A percentile compares a stretch with the other conserved stretches of the same genome.
phyloP scores from a whole-genome alignment of 2,113 vertebrate genomes.

The Junco hyemalis region DNA sequence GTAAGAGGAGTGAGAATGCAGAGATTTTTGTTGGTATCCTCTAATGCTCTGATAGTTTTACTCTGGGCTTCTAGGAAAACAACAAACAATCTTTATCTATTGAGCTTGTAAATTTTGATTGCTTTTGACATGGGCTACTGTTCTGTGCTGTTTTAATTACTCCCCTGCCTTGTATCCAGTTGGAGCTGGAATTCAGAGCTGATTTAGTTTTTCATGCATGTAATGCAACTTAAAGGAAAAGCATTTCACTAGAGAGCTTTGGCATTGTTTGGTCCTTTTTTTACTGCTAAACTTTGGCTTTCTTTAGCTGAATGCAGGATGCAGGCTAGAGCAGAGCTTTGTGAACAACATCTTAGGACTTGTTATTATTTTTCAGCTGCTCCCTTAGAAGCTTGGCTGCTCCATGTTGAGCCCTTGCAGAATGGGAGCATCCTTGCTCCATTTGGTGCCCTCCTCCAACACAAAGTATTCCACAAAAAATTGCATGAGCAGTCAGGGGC shows the following conservation, averaged over 20 bases:
- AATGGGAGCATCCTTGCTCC: neutral
- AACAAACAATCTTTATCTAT: conserved; percentile 33
- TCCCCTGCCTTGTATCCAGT: conserved; percentile 35
- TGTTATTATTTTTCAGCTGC: neutral
- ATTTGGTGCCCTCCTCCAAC: neutral
- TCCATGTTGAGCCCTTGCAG: neutral
- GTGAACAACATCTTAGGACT: conserved; percentile 39
- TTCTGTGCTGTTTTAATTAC: conserved; percentile 54
- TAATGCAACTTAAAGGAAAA: conserved; percentile 44
- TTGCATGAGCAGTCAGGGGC: neutral
- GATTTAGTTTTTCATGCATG: conserved; percentile 40
- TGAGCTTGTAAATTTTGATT: conserved; percentile 52
- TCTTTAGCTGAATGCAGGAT: conserved; percentile 48
- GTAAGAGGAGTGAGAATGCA: neutral
- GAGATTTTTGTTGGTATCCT: conserved; percentile 2
- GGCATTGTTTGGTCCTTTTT: conserved; percentile 49
- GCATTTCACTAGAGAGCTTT: conserved; percentile 55
- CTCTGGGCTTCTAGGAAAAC: neutral
- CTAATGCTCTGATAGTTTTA: conserved; percentile 7
- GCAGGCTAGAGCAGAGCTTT: conserved; percentile 45
- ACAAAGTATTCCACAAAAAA: neutral
- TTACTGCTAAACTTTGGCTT: conserved; percentile 60
- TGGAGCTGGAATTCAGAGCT: conserved; percentile 39
- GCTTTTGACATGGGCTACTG: conserved; percentile 28
- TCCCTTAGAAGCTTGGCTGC: neutral